Evolutionary conservation across 2,888 invertebrate species (phyloP).

Genomic region (Tetragonisca angustula): DNA sequence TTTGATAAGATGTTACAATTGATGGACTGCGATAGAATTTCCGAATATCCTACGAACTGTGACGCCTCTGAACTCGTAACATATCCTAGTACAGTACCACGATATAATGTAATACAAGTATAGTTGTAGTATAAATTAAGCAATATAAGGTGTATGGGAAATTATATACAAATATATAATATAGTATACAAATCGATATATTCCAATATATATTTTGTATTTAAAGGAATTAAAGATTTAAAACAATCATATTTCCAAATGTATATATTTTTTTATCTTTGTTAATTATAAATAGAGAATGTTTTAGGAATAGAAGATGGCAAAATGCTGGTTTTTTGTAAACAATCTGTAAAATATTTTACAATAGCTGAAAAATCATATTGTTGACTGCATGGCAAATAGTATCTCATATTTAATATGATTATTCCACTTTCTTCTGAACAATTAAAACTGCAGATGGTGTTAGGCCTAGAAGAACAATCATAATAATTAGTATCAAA

Average conservation of each 20-base stretch:
- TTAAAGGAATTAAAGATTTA: background rate
- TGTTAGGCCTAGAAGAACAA: constrained; percentile 88
- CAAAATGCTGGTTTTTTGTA: constrained; percentile 25
- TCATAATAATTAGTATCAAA: constrained; percentile 22
- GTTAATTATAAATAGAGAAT: constrained; percentile 50
- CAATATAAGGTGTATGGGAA: background rate
- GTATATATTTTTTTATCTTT: constrained; percentile 36
- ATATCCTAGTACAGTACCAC: constrained; percentile 86
- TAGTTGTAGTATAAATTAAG: constrained; percentile 26
- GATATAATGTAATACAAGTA: constrained; percentile 63
- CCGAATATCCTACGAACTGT: constrained; percentile 87
- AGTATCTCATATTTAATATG: constrained; percentile 25
- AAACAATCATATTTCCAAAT: constrained; percentile 31
- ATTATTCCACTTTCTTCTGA: constrained; percentile 85
- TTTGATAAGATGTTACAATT: constrained; percentile 88
- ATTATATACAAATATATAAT: background rate
- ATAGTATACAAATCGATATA: background rate
- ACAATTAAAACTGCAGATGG: constrained; percentile 94
- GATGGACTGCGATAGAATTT: constrained; percentile 88
- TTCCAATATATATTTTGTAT: background rate
- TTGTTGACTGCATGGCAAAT: constrained; percentile 35
- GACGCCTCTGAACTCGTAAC: constrained; percentile 85
- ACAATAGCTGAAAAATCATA: constrained; percentile 56
- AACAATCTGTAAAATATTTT: constrained; percentile 59
- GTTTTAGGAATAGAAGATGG: constrained; percentile 27